phyloP scores from a whole-genome alignment of 2,888 invertebrate species.

The Troglohyphantes excavatus region DNA sequence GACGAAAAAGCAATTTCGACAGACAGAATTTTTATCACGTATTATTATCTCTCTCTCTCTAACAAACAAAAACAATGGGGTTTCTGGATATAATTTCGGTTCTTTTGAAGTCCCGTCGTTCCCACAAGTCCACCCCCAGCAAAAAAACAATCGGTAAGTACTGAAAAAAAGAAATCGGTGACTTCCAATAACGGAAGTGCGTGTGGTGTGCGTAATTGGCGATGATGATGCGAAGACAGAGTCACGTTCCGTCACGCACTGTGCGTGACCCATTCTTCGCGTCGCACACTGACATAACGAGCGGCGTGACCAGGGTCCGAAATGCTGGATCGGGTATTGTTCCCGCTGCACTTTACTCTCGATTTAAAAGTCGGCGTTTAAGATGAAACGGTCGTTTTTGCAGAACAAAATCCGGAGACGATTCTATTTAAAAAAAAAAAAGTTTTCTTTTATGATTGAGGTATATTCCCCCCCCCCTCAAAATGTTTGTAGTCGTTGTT shows the following conservation, averaged over 20 bases:
- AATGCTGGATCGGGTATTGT: slow-evolving; percentile 50
- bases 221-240: neutral
- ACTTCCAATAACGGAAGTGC: slow-evolving; percentile 57
- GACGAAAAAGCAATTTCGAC: no score
- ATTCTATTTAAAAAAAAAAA: no score
- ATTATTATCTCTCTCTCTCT: no score
- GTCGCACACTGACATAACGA: slow-evolving; percentile 59
- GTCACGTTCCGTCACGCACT: neutral
- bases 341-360: neutral
- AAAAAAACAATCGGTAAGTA: neutral
- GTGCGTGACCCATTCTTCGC: neutral
- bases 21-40: no score
- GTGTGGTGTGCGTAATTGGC: slow-evolving; percentile 5
- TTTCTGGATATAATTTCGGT: no score
- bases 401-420: no score
- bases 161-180: neutral
- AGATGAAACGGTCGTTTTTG: no score
- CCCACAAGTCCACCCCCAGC: slow-evolving; percentile 8
- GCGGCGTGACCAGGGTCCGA: slow-evolving; percentile 49
- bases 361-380: no score
- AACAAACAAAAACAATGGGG: neutral
- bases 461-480: no score
- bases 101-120: slow-evolving; percentile 16
- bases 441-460: no score
- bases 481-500: no score